phyloP scores from a whole-genome alignment of 2,113 vertebrate species.

The Porphyrio hochstetteri region DNA sequence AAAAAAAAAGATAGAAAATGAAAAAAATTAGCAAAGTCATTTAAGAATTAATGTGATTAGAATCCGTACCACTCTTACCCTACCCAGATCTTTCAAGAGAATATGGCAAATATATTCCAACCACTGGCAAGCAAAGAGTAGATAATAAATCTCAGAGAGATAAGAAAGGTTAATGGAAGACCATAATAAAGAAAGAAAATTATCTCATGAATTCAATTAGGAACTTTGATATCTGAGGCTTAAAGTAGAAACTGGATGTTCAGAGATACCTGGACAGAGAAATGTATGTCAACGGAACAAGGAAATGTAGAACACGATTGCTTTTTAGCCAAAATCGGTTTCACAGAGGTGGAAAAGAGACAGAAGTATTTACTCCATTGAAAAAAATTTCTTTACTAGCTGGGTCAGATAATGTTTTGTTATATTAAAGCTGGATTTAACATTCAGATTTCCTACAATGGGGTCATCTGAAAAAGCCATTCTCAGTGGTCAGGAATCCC shows the following conservation, averaged over 20 bases:
- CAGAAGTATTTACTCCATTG: background rate
- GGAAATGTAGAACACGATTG: background rate
- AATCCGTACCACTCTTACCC: background rate
- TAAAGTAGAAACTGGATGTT: conserved; percentile 27
- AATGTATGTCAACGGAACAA: background rate
- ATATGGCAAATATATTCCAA: conserved; percentile 25
- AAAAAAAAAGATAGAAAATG: background rate
- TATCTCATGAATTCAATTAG: background rate
- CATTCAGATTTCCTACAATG: background rate
- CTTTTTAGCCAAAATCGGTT: background rate
- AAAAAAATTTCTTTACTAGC: background rate
- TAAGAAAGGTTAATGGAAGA: conserved; percentile 13
- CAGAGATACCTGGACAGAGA: background rate
- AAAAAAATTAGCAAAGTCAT: conserved; percentile 15
- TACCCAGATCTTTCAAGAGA: background rate
- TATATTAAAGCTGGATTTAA: background rate
- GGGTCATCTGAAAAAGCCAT: background rate
- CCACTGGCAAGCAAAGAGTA: conserved; percentile 21
- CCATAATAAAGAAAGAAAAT: conserved; percentile 16
- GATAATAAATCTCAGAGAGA: conserved; percentile 35
- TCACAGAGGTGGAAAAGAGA: background rate
- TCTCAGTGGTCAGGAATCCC: background rate
- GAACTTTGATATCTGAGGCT: background rate
- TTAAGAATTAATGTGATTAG: conserved; percentile 3
- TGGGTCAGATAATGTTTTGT: background rate